These are phyloP conservation scores for Cuniculus paca DNA, from an alignment of 2,797 vertebrate genomes.

Conservation along the genomic window DNA sequence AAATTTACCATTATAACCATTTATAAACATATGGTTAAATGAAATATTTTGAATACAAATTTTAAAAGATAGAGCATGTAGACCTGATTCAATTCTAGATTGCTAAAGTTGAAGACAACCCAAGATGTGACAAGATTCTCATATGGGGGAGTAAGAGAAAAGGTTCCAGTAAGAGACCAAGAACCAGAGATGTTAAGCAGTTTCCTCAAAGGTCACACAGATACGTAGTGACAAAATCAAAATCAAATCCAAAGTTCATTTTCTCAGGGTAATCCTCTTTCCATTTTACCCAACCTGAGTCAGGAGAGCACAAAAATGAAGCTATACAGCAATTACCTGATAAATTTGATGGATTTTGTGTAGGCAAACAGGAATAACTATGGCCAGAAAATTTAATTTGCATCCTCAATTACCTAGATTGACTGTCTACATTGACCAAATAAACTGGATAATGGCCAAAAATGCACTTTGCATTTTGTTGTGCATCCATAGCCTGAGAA, in stretches of 20 bases:
- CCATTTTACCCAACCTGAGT: conserved; percentile 38
- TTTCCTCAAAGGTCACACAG: conserved; percentile 43
- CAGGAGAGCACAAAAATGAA: conserved; percentile 56
- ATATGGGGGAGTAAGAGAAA: not conserved
- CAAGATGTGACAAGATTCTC: not conserved
- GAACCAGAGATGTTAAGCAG: not conserved
- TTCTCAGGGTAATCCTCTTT: not conserved
- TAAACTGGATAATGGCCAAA: conserved; percentile 78
- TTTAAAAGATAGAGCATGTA: not conserved
- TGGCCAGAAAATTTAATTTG: conserved; percentile 77
- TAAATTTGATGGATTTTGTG: conserved; percentile 75
- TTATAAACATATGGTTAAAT: not conserved
- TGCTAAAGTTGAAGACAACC: not conserved
- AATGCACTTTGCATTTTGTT: conserved; percentile 64
- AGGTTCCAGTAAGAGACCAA: not conserved
- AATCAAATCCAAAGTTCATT: not conserved
- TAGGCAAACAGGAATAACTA: conserved; percentile 76
- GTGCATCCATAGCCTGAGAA: conserved; percentile 11
- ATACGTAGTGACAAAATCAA: not conserved
- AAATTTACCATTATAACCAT: not conserved
- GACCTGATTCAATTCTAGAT: not conserved
- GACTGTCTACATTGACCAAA: conserved; percentile 77
- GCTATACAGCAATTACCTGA: conserved; percentile 70
- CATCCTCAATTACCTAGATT: conserved; percentile 69
- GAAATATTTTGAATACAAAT: not conserved